Evolutionary conservation across 2,797 vertebrate genomes (phyloP).

Genomic region (Falco novaeseelandiae): DNA sequence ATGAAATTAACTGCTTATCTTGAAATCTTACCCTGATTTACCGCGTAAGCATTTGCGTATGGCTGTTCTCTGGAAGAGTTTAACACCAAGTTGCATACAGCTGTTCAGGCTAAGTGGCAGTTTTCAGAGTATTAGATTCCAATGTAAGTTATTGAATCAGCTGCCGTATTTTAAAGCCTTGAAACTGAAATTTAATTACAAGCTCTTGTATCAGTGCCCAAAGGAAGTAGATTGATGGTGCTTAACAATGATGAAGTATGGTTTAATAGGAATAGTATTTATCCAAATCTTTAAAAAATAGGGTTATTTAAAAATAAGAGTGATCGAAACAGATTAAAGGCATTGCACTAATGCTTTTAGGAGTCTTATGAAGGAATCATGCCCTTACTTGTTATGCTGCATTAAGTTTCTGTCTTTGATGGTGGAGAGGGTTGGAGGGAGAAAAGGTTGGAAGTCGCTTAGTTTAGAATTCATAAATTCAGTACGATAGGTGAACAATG

Average conservation of each 20-base stretch:
- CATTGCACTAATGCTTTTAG: conserved; percentile 8
- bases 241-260: conserved; percentile 66
- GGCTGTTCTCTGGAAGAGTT: conserved; percentile 47
- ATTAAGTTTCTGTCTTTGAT: conserved; percentile 7
- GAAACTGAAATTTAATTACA: conserved; percentile 69
- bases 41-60: neutral
- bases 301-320: conserved; percentile 69
- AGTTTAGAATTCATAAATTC: neutral
- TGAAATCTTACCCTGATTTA: conserved; percentile 46
- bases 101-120: conserved; percentile 31
- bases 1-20: conserved; percentile 53
- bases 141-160: conserved; percentile 63
- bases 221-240: conserved; percentile 72
- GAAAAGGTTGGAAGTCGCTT: neutral
- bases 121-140: conserved; percentile 66
- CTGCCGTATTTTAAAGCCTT: conserved; percentile 71
- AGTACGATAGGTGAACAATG: neutral
- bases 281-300: conserved; percentile 69
- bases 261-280: conserved; percentile 73
- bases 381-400: conserved; percentile 50
- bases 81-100: conserved; percentile 34
- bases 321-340: neutral
- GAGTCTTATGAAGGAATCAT: conserved; percentile 52
- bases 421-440: neutral
- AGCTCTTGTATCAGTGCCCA: conserved; percentile 71